Evolutionary conservation across 92 coral and sea anemone genomes (phyloP), one percentile per base, ranked within the genome.

Genomic region (Isaurus tuberculatus): DNA sequence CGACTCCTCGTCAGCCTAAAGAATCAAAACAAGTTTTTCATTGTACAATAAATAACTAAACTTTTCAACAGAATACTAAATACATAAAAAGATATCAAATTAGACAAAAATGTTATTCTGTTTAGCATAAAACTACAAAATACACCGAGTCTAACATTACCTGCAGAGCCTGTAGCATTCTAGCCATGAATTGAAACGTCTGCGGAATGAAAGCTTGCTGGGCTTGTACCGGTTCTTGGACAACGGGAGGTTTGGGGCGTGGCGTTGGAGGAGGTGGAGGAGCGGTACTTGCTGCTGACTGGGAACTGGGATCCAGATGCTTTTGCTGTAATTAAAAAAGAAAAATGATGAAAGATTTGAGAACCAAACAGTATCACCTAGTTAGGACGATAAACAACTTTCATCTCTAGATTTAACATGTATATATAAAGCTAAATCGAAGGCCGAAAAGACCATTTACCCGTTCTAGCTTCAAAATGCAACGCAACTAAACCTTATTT

Each of bases 1-100:
- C 15, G 98, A 92, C 86, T 96, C 99, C 33, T 96, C 97, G 53
- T 96, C 98, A 17, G 89, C 95, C 99, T 96, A 30, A 43, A 29
- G 26, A 68, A 61, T 65, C 13, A 30, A 75, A 87, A 34, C 64
- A 28, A 37, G 0, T 37, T 37, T 37, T 37, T 37, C 4, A 37
- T 9, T 4, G 4, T 37, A 4, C 43, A 37, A 9, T 37, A 37
- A 37, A n/a, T n/a, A n/a, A n/a, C n/a, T n/a, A n/a, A n/a, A n/a
- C n/a, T n/a, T n/a, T n/a, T n/a, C n/a, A n/a, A n/a, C n/a, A n/a
- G n/a, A n/a, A n/a, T n/a, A n/a, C n/a, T n/a, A n/a, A n/a, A n/a
- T n/a, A n/a, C n/a, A n/a, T n/a, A n/a, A n/a, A n/a, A n/a, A n/a
- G n/a, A n/a, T n/a, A n/a, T n/a, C n/a, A n/a, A n/a, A n/a, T n/a